Conservation (phyloP, 2,797 vertebrate species). For the Falco naumanni region DNA sequence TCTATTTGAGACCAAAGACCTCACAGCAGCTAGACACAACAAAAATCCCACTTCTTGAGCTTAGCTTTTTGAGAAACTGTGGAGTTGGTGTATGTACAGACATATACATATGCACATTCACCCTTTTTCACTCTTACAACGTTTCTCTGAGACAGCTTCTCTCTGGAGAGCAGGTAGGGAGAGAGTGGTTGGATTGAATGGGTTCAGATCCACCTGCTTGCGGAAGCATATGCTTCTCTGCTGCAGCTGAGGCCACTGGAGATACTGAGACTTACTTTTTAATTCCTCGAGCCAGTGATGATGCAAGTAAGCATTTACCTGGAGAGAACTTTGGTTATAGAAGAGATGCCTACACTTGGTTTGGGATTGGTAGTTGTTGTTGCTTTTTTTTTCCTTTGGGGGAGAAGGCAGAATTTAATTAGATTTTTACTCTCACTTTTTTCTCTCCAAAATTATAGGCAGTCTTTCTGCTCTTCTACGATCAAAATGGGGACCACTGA, state of each 20-base stretch:
- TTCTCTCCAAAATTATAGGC: slow-evolving; percentile 78
- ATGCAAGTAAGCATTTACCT: neutral
- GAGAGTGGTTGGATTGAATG: neutral
- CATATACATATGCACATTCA: neutral
- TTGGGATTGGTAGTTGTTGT: neutral
- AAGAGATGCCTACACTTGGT: neutral
- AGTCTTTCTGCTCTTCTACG: slow-evolving; percentile 97
- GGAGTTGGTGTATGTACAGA: neutral
- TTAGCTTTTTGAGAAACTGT: neutral
- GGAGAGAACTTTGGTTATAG: neutral
- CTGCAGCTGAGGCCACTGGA: neutral
- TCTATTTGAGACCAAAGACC: neutral
- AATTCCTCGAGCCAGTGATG: neutral
- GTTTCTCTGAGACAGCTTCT: neutral
- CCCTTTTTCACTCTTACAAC: neutral
- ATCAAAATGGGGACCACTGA: slow-evolving; percentile 98
- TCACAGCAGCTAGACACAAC: neutral
- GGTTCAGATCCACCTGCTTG: neutral
- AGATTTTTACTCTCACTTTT: neutral
- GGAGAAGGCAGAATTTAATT: neutral
- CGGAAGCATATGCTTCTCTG: neutral
- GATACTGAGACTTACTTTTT: neutral
- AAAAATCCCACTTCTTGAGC: neutral
- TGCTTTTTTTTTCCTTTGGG: neutral
- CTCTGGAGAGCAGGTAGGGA: neutral